Percentiles rank a stretch among this genome's conserved stretches.
Conservation (phyloP, 2,113 vertebrate genomes). For the Hippocampus zosterae region DNA sequence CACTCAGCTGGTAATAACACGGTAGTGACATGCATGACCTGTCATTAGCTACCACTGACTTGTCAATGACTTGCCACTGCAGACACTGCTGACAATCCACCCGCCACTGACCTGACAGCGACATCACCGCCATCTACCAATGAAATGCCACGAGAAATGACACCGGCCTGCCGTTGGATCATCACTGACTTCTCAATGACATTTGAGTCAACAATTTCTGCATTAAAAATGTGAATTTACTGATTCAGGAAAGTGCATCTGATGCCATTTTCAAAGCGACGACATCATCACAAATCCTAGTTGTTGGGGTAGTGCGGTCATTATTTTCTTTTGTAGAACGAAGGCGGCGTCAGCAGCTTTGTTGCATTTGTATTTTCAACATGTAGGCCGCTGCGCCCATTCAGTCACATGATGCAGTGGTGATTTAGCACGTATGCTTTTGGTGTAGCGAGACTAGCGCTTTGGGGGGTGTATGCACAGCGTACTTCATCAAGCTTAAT, state of each 20-base stretch:
- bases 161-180: no score
- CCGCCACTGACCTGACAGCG: no score
- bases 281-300: not conserved
- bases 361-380: constrained; percentile 48
- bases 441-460: not conserved
- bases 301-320: not conserved
- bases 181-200: not conserved
- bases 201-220: not conserved
- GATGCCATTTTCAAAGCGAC: not conserved
- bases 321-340: not conserved
- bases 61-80: no score
- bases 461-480: constrained; percentile 12
- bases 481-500: constrained; percentile 69
- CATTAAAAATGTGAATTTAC: not conserved
- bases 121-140: no score
- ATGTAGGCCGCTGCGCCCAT: constrained; percentile 63
- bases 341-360: constrained; percentile 36
- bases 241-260: not conserved
- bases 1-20: no score
- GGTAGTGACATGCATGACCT: no score
- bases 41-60: no score
- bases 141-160: not conserved
- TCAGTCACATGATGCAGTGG: constrained; percentile 45
- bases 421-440: constrained; percentile 59
- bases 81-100: no score